These are phyloP conservation scores for Python bivittatus DNA, from an alignment of 2,113 vertebrate genomes.

Conservation along the genomic window DNA sequence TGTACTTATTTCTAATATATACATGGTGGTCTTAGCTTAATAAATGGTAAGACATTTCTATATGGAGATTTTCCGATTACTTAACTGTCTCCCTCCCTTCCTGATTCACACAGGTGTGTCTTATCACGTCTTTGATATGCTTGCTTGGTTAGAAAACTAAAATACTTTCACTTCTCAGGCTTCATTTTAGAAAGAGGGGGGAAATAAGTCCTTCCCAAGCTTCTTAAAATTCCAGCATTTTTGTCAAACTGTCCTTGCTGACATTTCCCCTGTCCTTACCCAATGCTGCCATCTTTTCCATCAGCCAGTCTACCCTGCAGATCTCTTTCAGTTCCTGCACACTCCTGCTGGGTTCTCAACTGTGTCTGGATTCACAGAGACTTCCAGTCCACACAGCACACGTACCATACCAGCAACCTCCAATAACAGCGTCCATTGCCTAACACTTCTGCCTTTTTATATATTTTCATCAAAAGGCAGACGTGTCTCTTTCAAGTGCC, in stretches of 20 bases:
- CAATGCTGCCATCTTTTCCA: not conserved
- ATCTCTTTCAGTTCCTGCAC: no score
- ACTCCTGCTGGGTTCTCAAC: no score
- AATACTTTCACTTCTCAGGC: not conserved
- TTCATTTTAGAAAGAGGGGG: not conserved
- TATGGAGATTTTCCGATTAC: not conserved
- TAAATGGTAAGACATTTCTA: not conserved
- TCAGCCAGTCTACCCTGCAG: no score
- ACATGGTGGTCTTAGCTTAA: not conserved
- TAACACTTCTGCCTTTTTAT: no score
- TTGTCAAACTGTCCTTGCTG: not conserved
- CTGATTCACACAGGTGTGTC: not conserved
- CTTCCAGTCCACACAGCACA: no score
- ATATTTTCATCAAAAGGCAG: no score
- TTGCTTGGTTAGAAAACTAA: not conserved
- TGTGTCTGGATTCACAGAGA: no score
- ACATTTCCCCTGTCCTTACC: not conserved
- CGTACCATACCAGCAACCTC: no score
- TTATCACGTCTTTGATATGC: not conserved
- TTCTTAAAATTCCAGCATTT: not conserved
- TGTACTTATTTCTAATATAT: not conserved
- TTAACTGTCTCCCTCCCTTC: not conserved
- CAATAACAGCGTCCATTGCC: no score
- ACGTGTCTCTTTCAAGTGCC: no score
- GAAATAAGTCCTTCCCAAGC: not conserved